Evolutionary conservation across 2,797 vertebrate species (phyloP).

Genomic region (Pseudopleuronectes americanus): DNA sequence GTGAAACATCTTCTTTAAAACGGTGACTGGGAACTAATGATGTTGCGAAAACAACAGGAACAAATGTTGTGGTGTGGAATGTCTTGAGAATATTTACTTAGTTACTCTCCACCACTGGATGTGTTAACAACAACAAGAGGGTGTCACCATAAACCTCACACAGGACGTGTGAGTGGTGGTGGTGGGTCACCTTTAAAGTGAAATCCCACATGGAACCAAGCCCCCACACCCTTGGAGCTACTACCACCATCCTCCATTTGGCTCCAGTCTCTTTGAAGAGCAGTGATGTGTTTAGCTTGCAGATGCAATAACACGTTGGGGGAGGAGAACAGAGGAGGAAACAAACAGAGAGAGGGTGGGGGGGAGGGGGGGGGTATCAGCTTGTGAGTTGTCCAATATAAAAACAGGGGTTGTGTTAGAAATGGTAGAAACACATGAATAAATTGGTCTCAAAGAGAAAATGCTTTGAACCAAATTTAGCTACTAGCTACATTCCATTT

Average conservation of each 20-base stretch:
- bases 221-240: conserved; percentile 19
- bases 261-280: conserved; percentile 61
- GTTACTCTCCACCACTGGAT: neutral
- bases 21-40: too few relatives aligned
- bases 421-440: too few relatives aligned
- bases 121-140: conserved; percentile 36
- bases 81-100: neutral
- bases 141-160: conserved; percentile 30
- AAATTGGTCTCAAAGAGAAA: too few relatives aligned
- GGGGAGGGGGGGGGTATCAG: too few relatives aligned
- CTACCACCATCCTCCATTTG: conserved; percentile 59
- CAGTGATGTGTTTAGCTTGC: conserved; percentile 60
- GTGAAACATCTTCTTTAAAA: too few relatives aligned
- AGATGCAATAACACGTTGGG: conserved; percentile 47
- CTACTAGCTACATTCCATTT: too few relatives aligned
- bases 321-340: conserved; percentile 6
- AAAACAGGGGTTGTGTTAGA: too few relatives aligned
- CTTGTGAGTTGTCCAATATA: too few relatives aligned
- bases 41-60: too few relatives aligned
- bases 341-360: neutral
- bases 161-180: conserved; percentile 31
- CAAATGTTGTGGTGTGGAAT: neutral
- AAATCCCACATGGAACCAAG: conserved; percentile 52
- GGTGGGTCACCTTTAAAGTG: conserved; percentile 67
- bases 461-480: too few relatives aligned